Conservation (phyloP, 2,113 vertebrate genomes). For the human region GRCh38 chr4:108893501-108894000, state of each 20-base stretch:
- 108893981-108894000: conserved; percentile 69
- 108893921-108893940: conserved; percentile 70
- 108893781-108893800: conserved; percentile 75
- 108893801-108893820: conserved; percentile 76
- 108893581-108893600: conserved; percentile 62
- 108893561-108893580: conserved; percentile 63
- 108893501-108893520: background rate
- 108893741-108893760: conserved; percentile 66
- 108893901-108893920: conserved; percentile 54
- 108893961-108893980: conserved; percentile 64
- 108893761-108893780: conserved; percentile 63
- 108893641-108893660: conserved; percentile 66
- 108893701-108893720: conserved; percentile 42
- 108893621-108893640: conserved; percentile 71
- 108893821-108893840: conserved; percentile 76
- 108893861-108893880: conserved; percentile 61
- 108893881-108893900: conserved; percentile 66
- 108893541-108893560: conserved; percentile 54
- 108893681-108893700: conserved; percentile 49
- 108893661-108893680: conserved; percentile 64
- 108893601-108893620: conserved; percentile 59
- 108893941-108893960: conserved; percentile 70
- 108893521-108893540: conserved; percentile 2
- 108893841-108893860: conserved; percentile 78
- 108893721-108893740: conserved; percentile 67